Conservation (phyloP, 2,113 vertebrate species). For the Lophius piscatorius region DNA sequence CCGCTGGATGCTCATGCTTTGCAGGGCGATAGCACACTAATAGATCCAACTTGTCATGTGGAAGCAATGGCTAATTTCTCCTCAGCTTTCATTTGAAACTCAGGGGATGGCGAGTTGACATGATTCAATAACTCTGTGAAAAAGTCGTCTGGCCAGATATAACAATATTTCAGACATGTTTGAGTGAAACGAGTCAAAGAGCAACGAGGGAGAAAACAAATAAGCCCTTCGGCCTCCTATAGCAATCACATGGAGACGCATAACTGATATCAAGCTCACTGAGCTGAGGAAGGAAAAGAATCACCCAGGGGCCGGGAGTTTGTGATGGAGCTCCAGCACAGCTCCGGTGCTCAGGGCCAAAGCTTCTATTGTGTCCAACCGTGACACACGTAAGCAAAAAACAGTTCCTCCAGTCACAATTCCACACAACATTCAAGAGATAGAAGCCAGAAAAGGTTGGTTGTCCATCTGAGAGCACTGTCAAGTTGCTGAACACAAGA, state of each 20-base stretch:
- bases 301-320: slow-evolving; percentile 58
- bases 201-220: slow-evolving; percentile 72
- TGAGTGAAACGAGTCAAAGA: slow-evolving; percentile 74
- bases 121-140: slow-evolving; percentile 75
- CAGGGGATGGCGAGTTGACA: slow-evolving; percentile 69
- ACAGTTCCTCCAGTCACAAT: slow-evolving; percentile 57
- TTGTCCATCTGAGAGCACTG: too few relatives aligned
- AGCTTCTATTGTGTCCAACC: slow-evolving; percentile 52
- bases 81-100: slow-evolving; percentile 76
- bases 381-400: slow-evolving; percentile 54
- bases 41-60: slow-evolving; percentile 82
- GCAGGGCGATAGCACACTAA: slow-evolving; percentile 76
- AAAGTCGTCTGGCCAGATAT: slow-evolving; percentile 71
- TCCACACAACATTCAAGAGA: slow-evolving; percentile 55
- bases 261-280: slow-evolving; percentile 61
- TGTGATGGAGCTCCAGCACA: slow-evolving; percentile 50
- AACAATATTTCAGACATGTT: slow-evolving; percentile 74
- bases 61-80: slow-evolving; percentile 80
- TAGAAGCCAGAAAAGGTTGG: slow-evolving; percentile 43
- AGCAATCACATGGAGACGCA: slow-evolving; percentile 58
- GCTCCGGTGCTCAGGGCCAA: slow-evolving; percentile 50
- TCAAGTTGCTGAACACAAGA: slow-evolving; percentile 33
- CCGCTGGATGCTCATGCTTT: slow-evolving; percentile 71
- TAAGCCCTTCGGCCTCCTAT: slow-evolving; percentile 63
- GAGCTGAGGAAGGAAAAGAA: slow-evolving; percentile 58